Conservation (phyloP, 2,113 vertebrate species). For the Cettia cetti region DNA sequence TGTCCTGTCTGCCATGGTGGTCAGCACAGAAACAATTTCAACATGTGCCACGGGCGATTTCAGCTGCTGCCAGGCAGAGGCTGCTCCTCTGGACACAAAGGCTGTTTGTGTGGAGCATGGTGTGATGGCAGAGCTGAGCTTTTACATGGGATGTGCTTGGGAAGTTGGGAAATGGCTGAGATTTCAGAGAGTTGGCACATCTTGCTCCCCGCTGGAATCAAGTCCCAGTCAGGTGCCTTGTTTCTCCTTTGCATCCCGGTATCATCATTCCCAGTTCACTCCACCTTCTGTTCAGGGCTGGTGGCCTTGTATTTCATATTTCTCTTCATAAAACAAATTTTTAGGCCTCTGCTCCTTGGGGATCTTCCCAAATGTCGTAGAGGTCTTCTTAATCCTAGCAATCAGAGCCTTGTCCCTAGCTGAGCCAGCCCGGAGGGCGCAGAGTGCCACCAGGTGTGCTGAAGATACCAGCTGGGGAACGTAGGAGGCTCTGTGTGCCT, state of each 20-base stretch:
- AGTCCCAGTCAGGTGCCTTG: not conserved
- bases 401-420: not conserved
- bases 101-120: not conserved
- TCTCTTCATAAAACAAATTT: not conserved
- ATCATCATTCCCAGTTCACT: not conserved
- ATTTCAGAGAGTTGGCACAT: not conserved
- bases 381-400: not conserved
- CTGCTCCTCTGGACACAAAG: not conserved
- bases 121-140: not conserved
- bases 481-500: not conserved
- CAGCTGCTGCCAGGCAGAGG: not conserved
- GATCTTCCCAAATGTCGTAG: not conserved
- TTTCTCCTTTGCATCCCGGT: not conserved
- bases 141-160: not conserved
- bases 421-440: not conserved
- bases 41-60: fast-evolving
- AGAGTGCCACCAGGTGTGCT: not conserved
- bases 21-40: not conserved
- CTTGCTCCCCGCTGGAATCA: not conserved
- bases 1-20: not conserved
- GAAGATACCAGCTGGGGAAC: not conserved
- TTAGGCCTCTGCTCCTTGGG: not conserved
- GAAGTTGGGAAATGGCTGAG: not conserved
- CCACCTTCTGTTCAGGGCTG: not conserved
- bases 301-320: not conserved